Conservation (phyloP, 1,140 invertebrate genomes). For the Globodera rostochiensis region DNA sequence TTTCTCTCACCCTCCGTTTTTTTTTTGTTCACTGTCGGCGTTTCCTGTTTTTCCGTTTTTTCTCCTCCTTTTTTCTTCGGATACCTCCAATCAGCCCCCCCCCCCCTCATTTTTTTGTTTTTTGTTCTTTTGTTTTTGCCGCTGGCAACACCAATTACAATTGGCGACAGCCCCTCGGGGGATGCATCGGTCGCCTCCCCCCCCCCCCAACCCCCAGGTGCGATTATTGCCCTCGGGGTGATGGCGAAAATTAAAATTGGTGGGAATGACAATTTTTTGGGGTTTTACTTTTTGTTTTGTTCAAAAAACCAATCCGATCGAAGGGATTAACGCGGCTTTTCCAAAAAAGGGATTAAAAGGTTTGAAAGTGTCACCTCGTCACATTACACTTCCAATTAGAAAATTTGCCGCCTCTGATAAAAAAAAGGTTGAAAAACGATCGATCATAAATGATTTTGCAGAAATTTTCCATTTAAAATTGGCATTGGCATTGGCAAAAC, state of each 20-base stretch:
- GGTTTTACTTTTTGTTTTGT: too few relatives aligned
- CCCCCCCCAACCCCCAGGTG: background rate
- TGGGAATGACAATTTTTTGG: background rate
- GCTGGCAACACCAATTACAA: conserved; percentile 3
- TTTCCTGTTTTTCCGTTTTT: background rate
- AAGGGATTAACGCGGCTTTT: background rate
- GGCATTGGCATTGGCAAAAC: background rate
- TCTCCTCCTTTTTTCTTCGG: background rate
- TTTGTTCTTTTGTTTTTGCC: background rate
- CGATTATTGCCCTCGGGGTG: background rate
- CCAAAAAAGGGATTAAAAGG: background rate
- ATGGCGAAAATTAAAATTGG: background rate
- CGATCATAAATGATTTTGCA: too few relatives aligned
- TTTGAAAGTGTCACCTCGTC: background rate
- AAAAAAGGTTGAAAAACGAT: background rate
- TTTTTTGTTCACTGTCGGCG: background rate
- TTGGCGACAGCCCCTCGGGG: background rate
- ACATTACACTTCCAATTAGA: background rate
- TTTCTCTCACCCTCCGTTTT: background rate
- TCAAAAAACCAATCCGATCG: background rate
- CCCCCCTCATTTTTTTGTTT: background rate
- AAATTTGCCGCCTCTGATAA: background rate
- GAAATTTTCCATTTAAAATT: background rate
- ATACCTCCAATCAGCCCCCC: background rate
- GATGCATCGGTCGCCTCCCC: background rate